A percentile compares a stretch with the other conserved stretches of the same genome.
Conservation (phyloP, 2,797 vertebrate genomes). For the Oreochromis grahami region DNA sequence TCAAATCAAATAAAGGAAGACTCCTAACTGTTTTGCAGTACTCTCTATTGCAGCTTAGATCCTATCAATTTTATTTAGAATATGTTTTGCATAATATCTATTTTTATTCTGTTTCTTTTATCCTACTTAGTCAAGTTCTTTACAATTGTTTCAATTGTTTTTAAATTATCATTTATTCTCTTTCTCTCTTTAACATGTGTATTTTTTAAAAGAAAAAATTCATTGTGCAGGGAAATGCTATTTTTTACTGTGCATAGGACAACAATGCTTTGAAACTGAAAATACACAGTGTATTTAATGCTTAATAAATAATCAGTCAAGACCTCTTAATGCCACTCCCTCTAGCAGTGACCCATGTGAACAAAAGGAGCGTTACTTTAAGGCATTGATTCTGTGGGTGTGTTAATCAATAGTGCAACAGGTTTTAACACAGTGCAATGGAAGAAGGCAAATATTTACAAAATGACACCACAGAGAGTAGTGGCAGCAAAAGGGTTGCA, state of each 20-base stretch:
- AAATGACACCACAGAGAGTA: conserved; percentile 17
- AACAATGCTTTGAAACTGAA: not conserved
- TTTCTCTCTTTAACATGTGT: not conserved
- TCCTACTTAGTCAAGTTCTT: not conserved
- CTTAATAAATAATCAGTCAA: conserved; percentile 10
- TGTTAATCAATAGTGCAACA: conserved; percentile 34
- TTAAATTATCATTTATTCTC: not conserved
- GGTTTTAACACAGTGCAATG: conserved; percentile 9
- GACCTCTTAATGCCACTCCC: not conserved
- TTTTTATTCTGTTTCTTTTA: not conserved
- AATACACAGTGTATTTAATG: not conserved
- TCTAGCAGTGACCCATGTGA: conserved; percentile 3
- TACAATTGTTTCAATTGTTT: not conserved
- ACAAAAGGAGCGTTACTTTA: conserved; percentile 8
- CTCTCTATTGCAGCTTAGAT: not conserved
- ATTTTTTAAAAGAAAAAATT: not conserved
- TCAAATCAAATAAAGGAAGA: not conserved
- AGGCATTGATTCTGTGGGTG: conserved; percentile 5
- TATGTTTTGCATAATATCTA: not conserved
- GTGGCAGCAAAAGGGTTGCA: conserved; percentile 19
- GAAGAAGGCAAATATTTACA: conserved; percentile 39
- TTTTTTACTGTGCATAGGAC: not conserved
- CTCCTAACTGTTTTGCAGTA: not conserved
- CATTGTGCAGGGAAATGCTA: not conserved
- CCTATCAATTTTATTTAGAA: not conserved